Evolutionary conservation across 2,113 vertebrate species (phyloP), one percentile per base, ranked within the genome.

Genomic region (Salvelinus fontinalis): DNA sequence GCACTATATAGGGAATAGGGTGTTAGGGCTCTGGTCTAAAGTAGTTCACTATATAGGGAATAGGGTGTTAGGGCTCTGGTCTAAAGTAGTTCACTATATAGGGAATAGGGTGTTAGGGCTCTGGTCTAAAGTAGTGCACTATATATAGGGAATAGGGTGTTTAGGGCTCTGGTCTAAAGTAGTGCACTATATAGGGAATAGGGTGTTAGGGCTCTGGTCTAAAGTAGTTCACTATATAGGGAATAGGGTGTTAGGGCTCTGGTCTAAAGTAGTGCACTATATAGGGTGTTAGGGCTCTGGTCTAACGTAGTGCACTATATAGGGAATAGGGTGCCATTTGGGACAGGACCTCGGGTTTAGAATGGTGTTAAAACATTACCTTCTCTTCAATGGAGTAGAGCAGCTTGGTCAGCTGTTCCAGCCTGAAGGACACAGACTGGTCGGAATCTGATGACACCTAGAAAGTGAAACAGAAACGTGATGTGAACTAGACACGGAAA

Each of bases 351-450:
- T 51, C 5, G 12, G 57, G 57, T 27, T 26, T 44, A 29, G 18
- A 18, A 29, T n/a, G 11, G 3, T 18, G 2, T 44, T 8, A 1
- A 1, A 48, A 48, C 16, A 24, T 65, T 89, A 99, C 98, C 97
- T 97, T 98, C 29, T 99, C 97, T 89, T 99, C 97, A 86, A 99
- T 94, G n/a, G 95, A 95, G 83, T 95, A 95, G 67, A 99, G 92
- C 60, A 98, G 89, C 64, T 94, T 95, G 26, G 95, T 96, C 85
- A 99, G 87, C 62, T 97, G 95, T 81, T 95, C 95, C 71, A 99
- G 94, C 83, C 93, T 96, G 75, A 88, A 80, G 62, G 95, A 87
- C 75, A 97, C 87, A 81, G 86, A 93, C 79, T 93, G 93, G 83
- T 79, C 92, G 16, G 90, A 89, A 84, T 97, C 96, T 0, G 86